Evolutionary conservation across 1,140 invertebrate species (phyloP), one percentile per base, ranked within the genome.

Genomic region (Scaptomyza pallida): DNA sequence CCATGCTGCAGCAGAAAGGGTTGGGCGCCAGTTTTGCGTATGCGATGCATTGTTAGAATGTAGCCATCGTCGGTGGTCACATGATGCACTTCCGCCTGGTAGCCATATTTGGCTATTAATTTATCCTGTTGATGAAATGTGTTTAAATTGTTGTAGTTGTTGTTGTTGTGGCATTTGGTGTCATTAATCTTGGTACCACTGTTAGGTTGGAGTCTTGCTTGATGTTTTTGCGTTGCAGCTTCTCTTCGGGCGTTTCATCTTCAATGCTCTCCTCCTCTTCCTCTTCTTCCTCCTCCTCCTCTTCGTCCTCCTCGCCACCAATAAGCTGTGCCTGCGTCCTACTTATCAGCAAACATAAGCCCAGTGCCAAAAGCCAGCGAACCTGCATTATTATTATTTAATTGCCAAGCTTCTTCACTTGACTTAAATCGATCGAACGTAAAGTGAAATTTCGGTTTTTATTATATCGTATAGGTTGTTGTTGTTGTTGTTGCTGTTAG

Each of bases 1-100:
- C 95, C 95, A 72, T 95, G 95, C 76, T 95, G 94, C 1, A 96
- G 90, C 37, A 94, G 93, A 6, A 95, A 93, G 4, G 93, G 91
- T 23, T 91, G 76, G 37, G 73, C 75, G 5, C 81, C 78, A 41
- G 78, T 35, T 21, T 78, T 73, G 3, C 76, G 73, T 23, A 91
- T 72, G 15, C 93, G 90, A 64, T 93, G 92, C 63, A 94, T 72
- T 19, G 90, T 92, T 30, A 94, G 81, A 9, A 93, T 92, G 71
- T 94, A 94, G n/a, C 93, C 93, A 91, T 94, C 93, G 44, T 91
- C 78, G 3, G 93, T 94, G 33, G 88, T 91, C 23, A 93, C 91
- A 43, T 90, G 52, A 78, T 94, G 93, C 12, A 90, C 91, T 91
- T 95, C 94, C 8, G 92, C 82, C 26, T 92, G 92, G 77, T 95